phyloP scores from a whole-genome alignment of 2,113 vertebrate genomes.

The Rhipidura dahli region DNA sequence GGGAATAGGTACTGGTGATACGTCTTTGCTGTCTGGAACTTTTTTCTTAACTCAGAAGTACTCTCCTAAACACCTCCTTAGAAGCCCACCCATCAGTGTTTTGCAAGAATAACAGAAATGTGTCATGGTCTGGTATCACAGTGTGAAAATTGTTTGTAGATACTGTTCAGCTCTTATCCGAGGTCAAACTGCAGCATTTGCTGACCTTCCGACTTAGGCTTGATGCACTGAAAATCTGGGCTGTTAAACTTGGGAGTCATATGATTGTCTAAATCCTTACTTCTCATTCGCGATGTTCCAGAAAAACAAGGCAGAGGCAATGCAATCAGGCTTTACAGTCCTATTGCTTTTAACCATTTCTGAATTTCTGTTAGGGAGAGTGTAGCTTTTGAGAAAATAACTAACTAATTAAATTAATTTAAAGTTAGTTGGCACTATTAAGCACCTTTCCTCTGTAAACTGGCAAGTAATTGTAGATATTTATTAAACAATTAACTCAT shows the following conservation, averaged over 20 bases:
- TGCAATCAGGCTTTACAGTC: slow-evolving; percentile 1
- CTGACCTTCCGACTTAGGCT: slow-evolving; percentile 6
- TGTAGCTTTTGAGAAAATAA: not conserved
- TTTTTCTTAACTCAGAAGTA: not conserved
- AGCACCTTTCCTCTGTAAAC: not conserved
- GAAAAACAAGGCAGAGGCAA: slow-evolving; percentile 32
- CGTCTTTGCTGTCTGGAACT: not conserved
- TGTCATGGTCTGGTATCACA: not conserved
- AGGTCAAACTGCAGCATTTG: slow-evolving; percentile 28
- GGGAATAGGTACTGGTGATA: not conserved
- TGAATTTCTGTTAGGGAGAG: not conserved
- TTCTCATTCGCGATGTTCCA: not conserved
- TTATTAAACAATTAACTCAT: not conserved
- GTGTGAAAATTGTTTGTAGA: not conserved
- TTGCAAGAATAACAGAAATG: not conserved
- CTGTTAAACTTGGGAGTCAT: slow-evolving; percentile 52
- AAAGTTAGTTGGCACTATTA: not conserved
- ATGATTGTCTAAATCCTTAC: slow-evolving; percentile 48
- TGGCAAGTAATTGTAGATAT: not conserved
- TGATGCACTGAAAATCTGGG: slow-evolving; percentile 40
- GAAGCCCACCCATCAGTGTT: not conserved
- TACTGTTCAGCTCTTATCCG: not conserved
- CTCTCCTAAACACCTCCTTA: not conserved
- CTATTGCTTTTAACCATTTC: slow-evolving; percentile 25
- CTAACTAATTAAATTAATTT: not conserved